These are phyloP conservation scores for Misgurnus anguillicaudatus DNA, from an alignment of 2,113 vertebrate genomes.

Conservation along the genomic window DNA sequence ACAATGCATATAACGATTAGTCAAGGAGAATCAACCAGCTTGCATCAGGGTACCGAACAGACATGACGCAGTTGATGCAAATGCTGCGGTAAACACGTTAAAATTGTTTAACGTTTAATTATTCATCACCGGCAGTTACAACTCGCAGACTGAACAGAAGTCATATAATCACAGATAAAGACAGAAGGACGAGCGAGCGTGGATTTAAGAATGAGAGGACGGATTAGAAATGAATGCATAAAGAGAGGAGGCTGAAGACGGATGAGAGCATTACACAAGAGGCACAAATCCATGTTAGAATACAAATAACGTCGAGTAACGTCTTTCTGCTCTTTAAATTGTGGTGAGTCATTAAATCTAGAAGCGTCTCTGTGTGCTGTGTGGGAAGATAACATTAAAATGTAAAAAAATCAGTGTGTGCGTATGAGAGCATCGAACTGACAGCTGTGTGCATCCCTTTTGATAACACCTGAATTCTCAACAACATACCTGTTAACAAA, in stretches of 20 bases:
- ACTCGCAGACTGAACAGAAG: not conserved
- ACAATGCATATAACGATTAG: no score
- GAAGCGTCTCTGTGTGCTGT: not conserved
- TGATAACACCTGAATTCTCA: not conserved
- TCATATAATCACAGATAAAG: slow-evolving; percentile 25
- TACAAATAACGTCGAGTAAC: slow-evolving; percentile 14
- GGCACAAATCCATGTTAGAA: slow-evolving; percentile 51
- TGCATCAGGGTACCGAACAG: not conserved
- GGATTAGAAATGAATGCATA: slow-evolving; percentile 8
- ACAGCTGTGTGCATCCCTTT: not conserved
- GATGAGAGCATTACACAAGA: slow-evolving; percentile 34
- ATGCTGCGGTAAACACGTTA: not conserved
- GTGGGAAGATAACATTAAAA: not conserved
- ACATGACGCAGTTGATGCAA: not conserved
- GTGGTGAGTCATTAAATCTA: slow-evolving; percentile 5
- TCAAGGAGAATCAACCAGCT: no score
- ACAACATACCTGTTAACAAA: not conserved
- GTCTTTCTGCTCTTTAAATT: not conserved
- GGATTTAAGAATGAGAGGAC: not conserved
- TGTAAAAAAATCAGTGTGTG: not conserved
- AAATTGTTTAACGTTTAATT: not conserved
- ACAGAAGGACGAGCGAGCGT: not conserved
- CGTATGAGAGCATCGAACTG: not conserved
- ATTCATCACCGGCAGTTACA: not conserved
- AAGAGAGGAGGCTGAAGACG: slow-evolving; percentile 2